These are phyloP conservation scores for Phyllotis vaccarum DNA, from an alignment of 2,797 vertebrate genomes.

Conservation along the genomic window DNA sequence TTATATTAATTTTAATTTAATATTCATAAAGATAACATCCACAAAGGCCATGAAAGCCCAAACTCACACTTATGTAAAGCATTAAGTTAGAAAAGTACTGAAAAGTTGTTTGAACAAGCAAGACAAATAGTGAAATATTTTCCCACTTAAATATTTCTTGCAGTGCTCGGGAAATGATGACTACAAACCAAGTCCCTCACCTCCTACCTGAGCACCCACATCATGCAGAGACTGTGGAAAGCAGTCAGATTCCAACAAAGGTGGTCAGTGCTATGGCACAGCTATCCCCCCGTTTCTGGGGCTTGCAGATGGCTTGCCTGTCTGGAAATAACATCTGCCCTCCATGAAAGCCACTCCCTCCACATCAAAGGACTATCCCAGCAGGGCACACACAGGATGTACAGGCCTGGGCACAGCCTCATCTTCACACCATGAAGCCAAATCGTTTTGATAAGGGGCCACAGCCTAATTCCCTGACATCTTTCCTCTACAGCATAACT, in stretches of 20 bases:
- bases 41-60: slow-evolving; percentile 11
- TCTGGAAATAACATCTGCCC: background rate
- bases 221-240: background rate
- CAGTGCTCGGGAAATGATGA: slow-evolving; percentile 10
- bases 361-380: background rate
- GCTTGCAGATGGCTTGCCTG: background rate
- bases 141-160: background rate
- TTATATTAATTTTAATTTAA: background rate
- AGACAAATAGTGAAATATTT: background rate
- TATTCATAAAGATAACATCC: background rate
- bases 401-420: background rate
- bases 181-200: background rate
- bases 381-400: background rate
- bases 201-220: background rate
- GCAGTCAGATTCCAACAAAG: background rate
- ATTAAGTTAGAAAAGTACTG: slow-evolving; percentile 12
- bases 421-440: background rate
- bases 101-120: background rate
- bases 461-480: background rate
- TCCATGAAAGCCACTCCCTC: background rate
- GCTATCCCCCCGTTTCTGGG: background rate
- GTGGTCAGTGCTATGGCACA: background rate
- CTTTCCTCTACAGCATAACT: background rate
- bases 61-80: slow-evolving; percentile 1
- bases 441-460: background rate